Conservation (phyloP, 2,888 invertebrate species). For the Rhodophaea formosa region DNA sequence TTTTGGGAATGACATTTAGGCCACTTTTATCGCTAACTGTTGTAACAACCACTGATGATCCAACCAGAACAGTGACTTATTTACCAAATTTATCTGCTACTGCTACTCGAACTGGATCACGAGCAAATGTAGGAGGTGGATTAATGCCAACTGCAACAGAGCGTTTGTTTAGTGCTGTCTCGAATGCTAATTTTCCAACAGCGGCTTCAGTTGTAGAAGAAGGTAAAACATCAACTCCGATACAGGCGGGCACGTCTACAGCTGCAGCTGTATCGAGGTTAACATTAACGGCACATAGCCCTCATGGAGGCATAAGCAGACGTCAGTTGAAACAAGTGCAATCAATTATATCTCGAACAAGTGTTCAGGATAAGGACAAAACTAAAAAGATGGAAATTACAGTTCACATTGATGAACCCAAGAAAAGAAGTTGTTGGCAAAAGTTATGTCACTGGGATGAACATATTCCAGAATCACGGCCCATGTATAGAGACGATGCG, state of each 20-base stretch:
- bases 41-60: constrained; percentile 50
- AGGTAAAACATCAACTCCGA: constrained; percentile 26
- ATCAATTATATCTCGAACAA: constrained; percentile 56
- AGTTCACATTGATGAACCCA: constrained; percentile 36
- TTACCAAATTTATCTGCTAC: constrained; percentile 59
- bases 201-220: constrained; percentile 61
- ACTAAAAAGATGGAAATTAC: constrained; percentile 43
- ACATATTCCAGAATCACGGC: constrained; percentile 60
- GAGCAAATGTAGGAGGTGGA: constrained; percentile 31
- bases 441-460: constrained; percentile 61
- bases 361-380: constrained; percentile 45
- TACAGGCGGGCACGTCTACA: constrained; percentile 54
- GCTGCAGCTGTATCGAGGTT: constrained; percentile 47
- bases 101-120: constrained; percentile 37
- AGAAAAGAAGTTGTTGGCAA: constrained; percentile 51
- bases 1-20: constrained; percentile 59
- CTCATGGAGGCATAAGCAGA: constrained; percentile 53
- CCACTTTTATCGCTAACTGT: constrained; percentile 64
- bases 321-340: constrained; percentile 62
- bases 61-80: constrained; percentile 64
- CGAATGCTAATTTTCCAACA: constrained; percentile 61
- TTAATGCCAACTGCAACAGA: constrained; percentile 45
- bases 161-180: constrained; percentile 46
- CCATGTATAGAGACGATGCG: constrained; percentile 71
- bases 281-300: constrained; percentile 51